These are phyloP conservation scores for Oedothorax gibbosus DNA, from an alignment of 1,140 invertebrate genomes.

Conservation along the genomic window DNA sequence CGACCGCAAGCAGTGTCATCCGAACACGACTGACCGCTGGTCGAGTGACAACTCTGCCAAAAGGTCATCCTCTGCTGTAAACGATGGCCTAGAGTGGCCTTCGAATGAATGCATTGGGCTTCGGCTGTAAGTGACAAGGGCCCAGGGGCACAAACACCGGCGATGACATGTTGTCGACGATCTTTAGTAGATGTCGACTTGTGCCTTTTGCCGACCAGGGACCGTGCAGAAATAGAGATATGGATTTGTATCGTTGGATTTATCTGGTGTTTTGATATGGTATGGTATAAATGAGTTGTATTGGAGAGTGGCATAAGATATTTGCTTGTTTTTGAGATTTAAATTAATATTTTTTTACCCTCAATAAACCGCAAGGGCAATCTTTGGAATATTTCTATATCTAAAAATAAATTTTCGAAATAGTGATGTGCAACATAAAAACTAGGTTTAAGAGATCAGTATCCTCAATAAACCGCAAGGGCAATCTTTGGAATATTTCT, in stretches of 20 bases:
- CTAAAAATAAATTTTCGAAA: no score
- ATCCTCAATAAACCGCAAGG: no score
- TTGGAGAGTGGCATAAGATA: neutral
- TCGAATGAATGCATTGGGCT: conserved; percentile 56
- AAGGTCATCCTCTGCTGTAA: conserved; percentile 53
- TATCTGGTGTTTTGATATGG: neutral
- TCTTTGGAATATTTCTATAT: no score
- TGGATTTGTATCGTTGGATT: neutral
- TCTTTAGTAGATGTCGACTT: conserved; percentile 39
- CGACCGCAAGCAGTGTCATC: neutral
- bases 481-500: no score
- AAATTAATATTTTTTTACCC: no score
- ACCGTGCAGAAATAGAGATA: conserved; percentile 18
- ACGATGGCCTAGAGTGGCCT: conserved; percentile 29
- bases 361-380: no score
- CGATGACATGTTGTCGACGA: conserved; percentile 59
- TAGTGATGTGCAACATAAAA: no score
- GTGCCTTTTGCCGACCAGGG: conserved; percentile 52
- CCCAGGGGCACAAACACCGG: conserved; percentile 55
- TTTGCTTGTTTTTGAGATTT: neutral
- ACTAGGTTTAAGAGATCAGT: no score
- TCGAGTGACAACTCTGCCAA: conserved; percentile 11
- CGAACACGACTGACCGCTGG: conserved; percentile 11
- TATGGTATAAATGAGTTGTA: neutral
- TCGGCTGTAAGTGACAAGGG: conserved; percentile 53